Evolutionary conservation across 2,888 invertebrate genomes (phyloP).

Genomic region (Drosophila niveifrons): DNA sequence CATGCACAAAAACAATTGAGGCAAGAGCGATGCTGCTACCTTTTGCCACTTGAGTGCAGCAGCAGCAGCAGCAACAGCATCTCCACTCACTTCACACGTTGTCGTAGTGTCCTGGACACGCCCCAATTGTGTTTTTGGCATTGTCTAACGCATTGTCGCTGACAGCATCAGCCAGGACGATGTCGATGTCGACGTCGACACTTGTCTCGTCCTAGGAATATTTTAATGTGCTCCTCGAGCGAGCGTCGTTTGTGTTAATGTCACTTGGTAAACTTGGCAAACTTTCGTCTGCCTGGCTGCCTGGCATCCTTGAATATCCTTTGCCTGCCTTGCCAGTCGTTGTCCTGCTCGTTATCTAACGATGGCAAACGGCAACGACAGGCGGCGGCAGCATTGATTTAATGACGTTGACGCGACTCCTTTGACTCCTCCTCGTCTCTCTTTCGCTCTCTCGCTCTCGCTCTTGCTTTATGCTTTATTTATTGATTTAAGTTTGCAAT

Average conservation of each 20-base stretch:
- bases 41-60: constrained; percentile 39
- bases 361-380: constrained; percentile 62
- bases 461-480: constrained; percentile 77
- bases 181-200: constrained; percentile 47
- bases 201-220: constrained; percentile 65
- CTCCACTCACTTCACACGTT: constrained; percentile 12
- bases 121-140: constrained; percentile 81
- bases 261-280: constrained; percentile 77
- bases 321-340: constrained; percentile 27
- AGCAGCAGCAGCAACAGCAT: not conserved
- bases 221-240: constrained; percentile 59
- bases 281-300: constrained; percentile 38
- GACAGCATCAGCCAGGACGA: constrained; percentile 63
- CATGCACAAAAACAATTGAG: constrained; percentile 73
- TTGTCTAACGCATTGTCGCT: constrained; percentile 76
- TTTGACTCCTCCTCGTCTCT: constrained; percentile 44
- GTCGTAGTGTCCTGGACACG: constrained; percentile 65
- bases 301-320: not conserved
- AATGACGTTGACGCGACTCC: constrained; percentile 82
- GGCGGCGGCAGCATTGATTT: constrained; percentile 82
- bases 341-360: constrained; percentile 76
- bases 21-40: constrained; percentile 22
- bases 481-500: constrained; percentile 83
- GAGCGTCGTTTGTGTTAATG: constrained; percentile 72
- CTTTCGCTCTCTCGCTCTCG: constrained; percentile 1